Evolutionary conservation across 2,113 vertebrate species (phyloP).

Genomic region (Trogon surrucura): DNA sequence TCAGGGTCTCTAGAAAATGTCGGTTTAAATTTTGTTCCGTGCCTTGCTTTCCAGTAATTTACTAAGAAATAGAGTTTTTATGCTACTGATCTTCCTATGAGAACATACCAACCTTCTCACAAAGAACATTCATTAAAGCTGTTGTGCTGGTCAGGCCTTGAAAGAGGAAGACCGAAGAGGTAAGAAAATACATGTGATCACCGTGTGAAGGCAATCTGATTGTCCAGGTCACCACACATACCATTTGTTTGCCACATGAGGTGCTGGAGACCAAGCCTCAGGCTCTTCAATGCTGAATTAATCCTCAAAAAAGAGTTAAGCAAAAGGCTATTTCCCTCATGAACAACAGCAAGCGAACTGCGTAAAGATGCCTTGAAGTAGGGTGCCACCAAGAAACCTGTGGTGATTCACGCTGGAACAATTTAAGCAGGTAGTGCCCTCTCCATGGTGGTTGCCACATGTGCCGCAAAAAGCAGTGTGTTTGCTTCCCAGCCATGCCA

Average conservation of each 20-base stretch:
- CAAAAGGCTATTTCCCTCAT: background rate
- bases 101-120: background rate
- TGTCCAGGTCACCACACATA: background rate
- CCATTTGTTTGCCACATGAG: background rate
- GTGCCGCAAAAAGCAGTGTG: background rate
- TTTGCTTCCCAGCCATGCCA: background rate
- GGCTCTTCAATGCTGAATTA: background rate
- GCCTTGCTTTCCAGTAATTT: background rate
- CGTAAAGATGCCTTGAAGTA: background rate
- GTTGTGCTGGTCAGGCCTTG: background rate
- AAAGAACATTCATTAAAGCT: background rate
- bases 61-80: background rate
- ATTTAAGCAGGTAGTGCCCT: background rate
- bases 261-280: background rate
- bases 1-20: background rate
- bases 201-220: background rate
- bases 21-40: background rate
- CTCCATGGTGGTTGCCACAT: background rate
- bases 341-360: background rate
- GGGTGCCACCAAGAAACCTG: background rate
- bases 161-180: background rate
- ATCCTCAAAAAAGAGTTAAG: background rate
- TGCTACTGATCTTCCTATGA: background rate
- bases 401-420: background rate
- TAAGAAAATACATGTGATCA: background rate